Percentiles rank a stretch among this genome's conserved stretches.
Evolutionary conservation across 2,888 invertebrate genomes (phyloP).

Genomic region (Orthonevra nobilis): DNA sequence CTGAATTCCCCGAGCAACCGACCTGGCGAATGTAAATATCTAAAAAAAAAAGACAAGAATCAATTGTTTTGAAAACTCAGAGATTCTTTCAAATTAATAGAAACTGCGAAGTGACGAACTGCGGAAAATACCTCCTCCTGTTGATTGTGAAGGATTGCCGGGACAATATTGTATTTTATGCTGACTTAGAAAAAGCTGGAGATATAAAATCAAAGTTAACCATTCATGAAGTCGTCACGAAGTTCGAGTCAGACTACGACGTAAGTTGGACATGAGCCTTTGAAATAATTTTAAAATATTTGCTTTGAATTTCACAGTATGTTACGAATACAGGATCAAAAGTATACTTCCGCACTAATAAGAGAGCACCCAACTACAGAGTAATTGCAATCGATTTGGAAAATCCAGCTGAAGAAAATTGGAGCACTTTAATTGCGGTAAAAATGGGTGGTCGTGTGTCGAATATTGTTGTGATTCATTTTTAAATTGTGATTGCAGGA

Average conservation of each 20-base stretch:
- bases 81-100: too few relatives aligned
- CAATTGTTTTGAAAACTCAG: too few relatives aligned
- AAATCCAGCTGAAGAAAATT: constrained; percentile 87
- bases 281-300: constrained; percentile 22
- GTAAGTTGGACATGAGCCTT: constrained; percentile 80
- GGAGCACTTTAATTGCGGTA: constrained; percentile 89
- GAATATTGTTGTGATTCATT: too few relatives aligned
- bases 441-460: constrained; percentile 40
- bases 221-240: constrained; percentile 90
- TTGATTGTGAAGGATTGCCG: constrained; percentile 93
- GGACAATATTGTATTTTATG: constrained; percentile 93
- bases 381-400: constrained; percentile 91
- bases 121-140: constrained; percentile 93
- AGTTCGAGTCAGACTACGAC: constrained; percentile 96
- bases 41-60: too few relatives aligned
- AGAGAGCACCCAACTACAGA: constrained; percentile 94
- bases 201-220: constrained; percentile 84
- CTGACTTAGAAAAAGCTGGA: constrained; percentile 85
- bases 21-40: constrained; percentile 91
- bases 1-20: constrained; percentile 95
- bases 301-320: constrained; percentile 85
- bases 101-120: constrained; percentile 92
- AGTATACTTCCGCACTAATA: constrained; percentile 94
- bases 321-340: constrained; percentile 92
- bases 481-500: constrained; percentile 80